Evolutionary conservation across 2,797 vertebrate species (phyloP), one percentile per base, ranked within the genome.

Genomic region (Myiotriccus ornatus): DNA sequence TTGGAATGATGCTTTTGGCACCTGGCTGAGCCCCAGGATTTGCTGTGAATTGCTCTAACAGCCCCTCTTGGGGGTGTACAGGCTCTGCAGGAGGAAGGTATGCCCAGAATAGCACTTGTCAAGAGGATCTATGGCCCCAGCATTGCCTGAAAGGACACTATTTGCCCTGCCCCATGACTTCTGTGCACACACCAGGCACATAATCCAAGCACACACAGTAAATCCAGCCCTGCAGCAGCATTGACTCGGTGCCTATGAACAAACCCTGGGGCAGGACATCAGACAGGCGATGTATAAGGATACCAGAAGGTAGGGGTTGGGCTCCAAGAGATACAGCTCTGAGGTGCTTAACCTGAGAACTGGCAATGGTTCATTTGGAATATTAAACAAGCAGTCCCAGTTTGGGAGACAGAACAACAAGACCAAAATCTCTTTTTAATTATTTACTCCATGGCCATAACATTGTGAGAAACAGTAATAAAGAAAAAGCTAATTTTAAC

Each of bases 401-500:
- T 57, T 18, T 68, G 44, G 60, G 49, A 91, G 43, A 75, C 23
- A 50, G 56, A 92, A 71, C 24, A 74, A 65, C n/a, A 47, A 91
- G 49, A 93, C 37, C 59, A 41, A 89, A 94, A 92, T 57, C 1
- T 30, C 70, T 79, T 80, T 82, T 94, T 44, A 94, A 89, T 92
- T 89, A 93, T 94, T 94, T 89, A 74, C 19, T 93, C 35, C 52
- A 82, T 75, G 78, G 71, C 34, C 56, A 5, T 65, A 92, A 57
- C 12, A 32, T 62, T 50, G 75, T 43, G 44, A 90, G 71, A 78
- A 92, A 90, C 9, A 87, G 80, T 56, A 95, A 93, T 87, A 95
- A 90, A 95, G 89, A 75, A 85, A 85, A 85, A 94, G 64, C 69
- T 93, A 89, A 93, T 92, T 93, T 95, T 85, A 56, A 87, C 49